Evolutionary conservation across 2,113 vertebrate genomes (phyloP).

Genomic region (Salvator merianae): DNA sequence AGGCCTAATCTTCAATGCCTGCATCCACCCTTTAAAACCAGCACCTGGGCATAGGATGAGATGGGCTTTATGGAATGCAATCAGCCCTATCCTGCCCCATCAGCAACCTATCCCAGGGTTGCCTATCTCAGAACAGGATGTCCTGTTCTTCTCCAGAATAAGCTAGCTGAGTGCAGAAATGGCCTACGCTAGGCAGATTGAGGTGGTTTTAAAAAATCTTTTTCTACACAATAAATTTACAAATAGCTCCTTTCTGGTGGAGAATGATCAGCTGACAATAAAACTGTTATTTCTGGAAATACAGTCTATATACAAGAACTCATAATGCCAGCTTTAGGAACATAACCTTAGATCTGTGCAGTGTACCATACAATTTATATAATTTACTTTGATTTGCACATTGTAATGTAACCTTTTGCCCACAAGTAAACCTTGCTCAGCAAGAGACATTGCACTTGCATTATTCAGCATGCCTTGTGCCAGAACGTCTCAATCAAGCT

Average conservation of each 20-base stretch:
- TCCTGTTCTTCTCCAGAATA: too few species aligned
- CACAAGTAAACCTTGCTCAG: not conserved
- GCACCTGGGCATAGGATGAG: too few species aligned
- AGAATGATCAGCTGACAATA: constrained; percentile 26
- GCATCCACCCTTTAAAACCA: too few species aligned
- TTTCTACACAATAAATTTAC: not conserved
- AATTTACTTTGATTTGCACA: constrained; percentile 14
- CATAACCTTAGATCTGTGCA: not conserved
- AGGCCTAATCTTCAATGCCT: too few species aligned
- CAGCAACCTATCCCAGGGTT: too few species aligned
- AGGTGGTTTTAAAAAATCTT: not conserved
- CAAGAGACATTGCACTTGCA: not conserved
- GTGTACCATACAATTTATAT: not conserved
- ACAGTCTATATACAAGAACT: constrained; percentile 2
- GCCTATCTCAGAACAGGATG: too few species aligned
- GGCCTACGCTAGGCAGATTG: not conserved
- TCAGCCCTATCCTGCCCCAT: too few species aligned
- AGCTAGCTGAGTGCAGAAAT: too few species aligned
- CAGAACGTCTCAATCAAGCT: not conserved
- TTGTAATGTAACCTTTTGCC: not conserved
- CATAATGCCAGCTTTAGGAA: constrained; percentile 9
- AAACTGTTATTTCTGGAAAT: constrained; percentile 41
- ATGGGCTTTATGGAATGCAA: too few species aligned
- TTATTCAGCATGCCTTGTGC: not conserved
- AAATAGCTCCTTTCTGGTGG: constrained; percentile 31